A percentile compares a stretch with the other conserved stretches of the same genome.
Evolutionary conservation across 64 coral and sea anemone species (phyloP).

Genomic region (Pocillopora verrucosa): DNA sequence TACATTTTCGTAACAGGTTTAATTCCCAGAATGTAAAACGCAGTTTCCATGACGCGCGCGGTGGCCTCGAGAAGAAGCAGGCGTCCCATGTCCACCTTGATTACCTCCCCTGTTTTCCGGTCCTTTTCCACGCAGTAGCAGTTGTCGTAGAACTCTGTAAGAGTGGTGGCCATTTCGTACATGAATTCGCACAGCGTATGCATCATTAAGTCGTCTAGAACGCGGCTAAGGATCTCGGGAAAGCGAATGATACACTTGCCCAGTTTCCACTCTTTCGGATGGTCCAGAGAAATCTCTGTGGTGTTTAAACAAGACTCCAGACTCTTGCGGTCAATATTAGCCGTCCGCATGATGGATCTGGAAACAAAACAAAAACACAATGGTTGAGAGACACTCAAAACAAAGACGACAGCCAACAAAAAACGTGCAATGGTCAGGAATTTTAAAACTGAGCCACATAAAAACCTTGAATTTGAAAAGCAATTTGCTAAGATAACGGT

Average conservation of each 20-base stretch:
- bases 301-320: conserved; percentile 65
- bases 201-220: conserved; percentile 89
- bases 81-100: conserved; percentile 76
- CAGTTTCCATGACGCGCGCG: conserved; percentile 88
- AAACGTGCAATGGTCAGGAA: too few species aligned
- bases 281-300: conserved; percentile 76
- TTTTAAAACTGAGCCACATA: too few species aligned
- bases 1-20: conserved; percentile 92
- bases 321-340: conserved; percentile 73
- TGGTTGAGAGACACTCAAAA: too few species aligned
- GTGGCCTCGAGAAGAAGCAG: conserved; percentile 90
- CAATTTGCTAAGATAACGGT: too few species aligned
- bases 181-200: conserved; percentile 93
- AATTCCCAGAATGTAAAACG: conserved; percentile 92
- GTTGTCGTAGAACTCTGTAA: conserved; percentile 96
- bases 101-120: conserved; percentile 80
- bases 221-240: conserved; percentile 80
- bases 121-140: conserved; percentile 99
- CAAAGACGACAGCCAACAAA: too few species aligned
- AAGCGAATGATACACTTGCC: conserved; percentile 97
- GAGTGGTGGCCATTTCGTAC: conserved; percentile 92
- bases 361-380: not conserved
- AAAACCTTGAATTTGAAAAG: too few species aligned
- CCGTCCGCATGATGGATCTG: conserved; percentile 93
- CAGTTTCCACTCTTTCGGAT: conserved; percentile 96